Base-by-base conservation (phyloP, 2,797 vertebrate genomes). In the Chelidonichthys spinosus region DNA sequence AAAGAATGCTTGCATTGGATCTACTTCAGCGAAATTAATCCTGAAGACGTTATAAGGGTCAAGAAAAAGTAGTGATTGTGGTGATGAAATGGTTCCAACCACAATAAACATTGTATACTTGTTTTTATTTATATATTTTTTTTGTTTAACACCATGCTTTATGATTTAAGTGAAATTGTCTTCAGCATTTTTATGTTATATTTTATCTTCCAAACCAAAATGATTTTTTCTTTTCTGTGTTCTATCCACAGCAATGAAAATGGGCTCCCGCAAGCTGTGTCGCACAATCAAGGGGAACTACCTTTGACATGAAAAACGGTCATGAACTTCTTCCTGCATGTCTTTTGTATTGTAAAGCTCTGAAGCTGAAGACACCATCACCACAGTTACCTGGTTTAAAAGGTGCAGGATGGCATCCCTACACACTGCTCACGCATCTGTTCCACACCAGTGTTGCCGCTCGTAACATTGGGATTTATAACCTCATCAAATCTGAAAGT, bases 211-310 rank as follows among this genome's bases (percentile, higher is more conserved):
- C 35, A 55, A 59, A 73, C 39, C 5, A 54, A 62, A 37, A 39
- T 67, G 0, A 60, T 50, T 46, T 54, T 17, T 73, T 37, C 13
- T 82, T 25, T 69, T 47, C 3, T 53, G 61, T 80, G 36, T 76
- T 63, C 86, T 39, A 46, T 83, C 73, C 8, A 73, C 87, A 94
- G 90, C 91, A 17, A 49, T 92, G 81, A 93, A 65, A 84, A 90
- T 92, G 85, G 89, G 87, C 40, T 89, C 90, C 70, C 70, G 42
- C 44, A 88, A 91, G 78, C 67, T 84, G 61, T 94, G 91, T 66
- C 86, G 89, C 17, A n/a, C 84, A 64, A 25, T 44, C 77, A 71
- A 65, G 64, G 62, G 78, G 11, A 61, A 79, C 61, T 59, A 81
- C 56, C 81, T 92, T 47, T 85, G 79, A 78, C 49, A 17, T 46